These are phyloP conservation scores for Nephrotoma appendiculata DNA, from an alignment of 2,888 invertebrate species.

Conservation along the genomic window DNA sequence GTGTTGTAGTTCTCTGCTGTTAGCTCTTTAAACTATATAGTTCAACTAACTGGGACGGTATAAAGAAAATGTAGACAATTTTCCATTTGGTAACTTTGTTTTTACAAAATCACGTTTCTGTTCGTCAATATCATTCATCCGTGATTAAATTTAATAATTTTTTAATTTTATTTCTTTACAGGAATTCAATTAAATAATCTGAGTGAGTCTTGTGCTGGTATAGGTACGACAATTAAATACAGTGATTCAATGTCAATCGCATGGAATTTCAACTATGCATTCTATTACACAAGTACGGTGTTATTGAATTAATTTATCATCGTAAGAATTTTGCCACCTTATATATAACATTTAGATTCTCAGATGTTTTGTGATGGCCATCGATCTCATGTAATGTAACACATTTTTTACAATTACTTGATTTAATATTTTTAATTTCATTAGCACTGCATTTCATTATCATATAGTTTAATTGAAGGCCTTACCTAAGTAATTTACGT, in stretches of 20 bases:
- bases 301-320: neutral
- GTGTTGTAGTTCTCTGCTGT: neutral
- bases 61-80: neutral
- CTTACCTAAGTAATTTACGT: no score
- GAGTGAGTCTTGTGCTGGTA: neutral
- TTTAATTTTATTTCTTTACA: neutral
- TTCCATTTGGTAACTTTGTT: neutral
- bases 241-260: neutral
- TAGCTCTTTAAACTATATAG: neutral
- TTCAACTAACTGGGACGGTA: neutral
- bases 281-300: neutral
- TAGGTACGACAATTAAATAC: neutral
- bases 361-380: no score
- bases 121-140: neutral
- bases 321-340: neutral
- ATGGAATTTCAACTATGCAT: neutral
- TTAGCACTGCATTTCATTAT: no score
- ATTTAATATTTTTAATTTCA: no score
- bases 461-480: no score
- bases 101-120: neutral
- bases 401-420: no score
- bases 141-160: neutral
- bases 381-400: no score
- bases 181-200: neutral
- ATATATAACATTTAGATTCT: neutral